phyloP scores from a whole-genome alignment of 2,797 vertebrate species.

The Cheracebus regulus region DNA sequence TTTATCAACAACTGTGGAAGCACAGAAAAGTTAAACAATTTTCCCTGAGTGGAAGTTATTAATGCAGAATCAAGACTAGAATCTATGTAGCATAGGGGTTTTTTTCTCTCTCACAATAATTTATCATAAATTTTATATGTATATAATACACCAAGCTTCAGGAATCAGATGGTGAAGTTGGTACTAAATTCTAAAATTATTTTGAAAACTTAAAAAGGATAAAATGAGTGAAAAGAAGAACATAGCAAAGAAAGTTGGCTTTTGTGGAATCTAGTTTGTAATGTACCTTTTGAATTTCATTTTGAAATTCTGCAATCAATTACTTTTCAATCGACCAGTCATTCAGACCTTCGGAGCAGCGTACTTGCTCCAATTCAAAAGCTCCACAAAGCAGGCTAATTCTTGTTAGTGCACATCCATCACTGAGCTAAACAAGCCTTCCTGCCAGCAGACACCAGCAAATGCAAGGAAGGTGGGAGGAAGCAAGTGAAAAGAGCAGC shows the following conservation, averaged over 20 bases:
- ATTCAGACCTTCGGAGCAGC: background rate
- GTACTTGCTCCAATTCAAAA: background rate
- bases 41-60: background rate
- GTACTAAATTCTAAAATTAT: slow-evolving; percentile 6
- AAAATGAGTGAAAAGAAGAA: background rate
- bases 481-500: background rate
- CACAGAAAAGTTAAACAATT: background rate
- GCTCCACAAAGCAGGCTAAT: background rate
- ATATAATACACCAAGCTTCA: background rate
- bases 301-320: slow-evolving; percentile 44
- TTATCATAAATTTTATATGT: background rate
- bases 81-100: background rate
- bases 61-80: background rate
- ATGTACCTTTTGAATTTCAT: background rate
- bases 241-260: background rate
- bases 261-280: background rate
- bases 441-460: background rate
- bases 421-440: background rate
- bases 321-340: slow-evolving; percentile 28
- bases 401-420: background rate
- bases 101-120: background rate
- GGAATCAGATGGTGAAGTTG: background rate
- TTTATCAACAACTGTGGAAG: background rate
- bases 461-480: background rate
- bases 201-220: slow-evolving; percentile 20